Percentiles rank a stretch among this genome's conserved stretches.
Evolutionary conservation across 2,888 invertebrate species (phyloP).

Genomic region (Halictus ligatus): DNA sequence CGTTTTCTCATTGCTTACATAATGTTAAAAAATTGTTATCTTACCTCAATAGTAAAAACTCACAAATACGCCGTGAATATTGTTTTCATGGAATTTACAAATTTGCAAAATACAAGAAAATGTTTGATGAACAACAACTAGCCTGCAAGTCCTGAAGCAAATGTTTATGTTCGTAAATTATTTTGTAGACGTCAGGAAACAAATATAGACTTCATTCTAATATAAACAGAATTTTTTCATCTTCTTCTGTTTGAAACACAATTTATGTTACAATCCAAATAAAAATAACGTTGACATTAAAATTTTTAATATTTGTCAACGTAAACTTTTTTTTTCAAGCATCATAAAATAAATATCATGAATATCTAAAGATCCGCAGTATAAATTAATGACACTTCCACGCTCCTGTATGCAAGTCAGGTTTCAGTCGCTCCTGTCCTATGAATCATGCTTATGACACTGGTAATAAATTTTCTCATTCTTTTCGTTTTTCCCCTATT

Average conservation of each 20-base stretch:
- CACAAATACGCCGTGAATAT: not conserved
- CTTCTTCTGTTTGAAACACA: not conserved
- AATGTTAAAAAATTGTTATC: not conserved
- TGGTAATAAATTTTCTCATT: slow-evolving; percentile 1
- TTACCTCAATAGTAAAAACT: not conserved
- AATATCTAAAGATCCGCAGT: not conserved
- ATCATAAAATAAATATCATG: not conserved
- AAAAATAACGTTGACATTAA: not conserved
- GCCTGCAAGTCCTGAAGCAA: not conserved
- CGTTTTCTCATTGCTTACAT: not conserved
- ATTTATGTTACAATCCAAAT: not conserved
- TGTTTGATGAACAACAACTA: not conserved
- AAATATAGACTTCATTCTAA: not conserved
- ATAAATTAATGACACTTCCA: not conserved
- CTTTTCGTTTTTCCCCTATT: not conserved
- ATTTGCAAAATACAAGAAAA: not conserved
- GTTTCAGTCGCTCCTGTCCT: not conserved
- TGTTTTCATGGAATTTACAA: not conserved
- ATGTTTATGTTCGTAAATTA: not conserved
- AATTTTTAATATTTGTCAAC: not conserved
- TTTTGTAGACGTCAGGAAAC: not conserved
- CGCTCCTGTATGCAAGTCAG: not conserved
- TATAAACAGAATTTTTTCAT: not conserved
- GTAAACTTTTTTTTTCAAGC: not conserved
- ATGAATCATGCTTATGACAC: slow-evolving; percentile 2